A percentile compares a stretch with the other conserved stretches of the same genome.
Evolutionary conservation across 2,113 vertebrate genomes (phyloP).

Genomic region (Sinocyclocheilus anophthalmus): DNA sequence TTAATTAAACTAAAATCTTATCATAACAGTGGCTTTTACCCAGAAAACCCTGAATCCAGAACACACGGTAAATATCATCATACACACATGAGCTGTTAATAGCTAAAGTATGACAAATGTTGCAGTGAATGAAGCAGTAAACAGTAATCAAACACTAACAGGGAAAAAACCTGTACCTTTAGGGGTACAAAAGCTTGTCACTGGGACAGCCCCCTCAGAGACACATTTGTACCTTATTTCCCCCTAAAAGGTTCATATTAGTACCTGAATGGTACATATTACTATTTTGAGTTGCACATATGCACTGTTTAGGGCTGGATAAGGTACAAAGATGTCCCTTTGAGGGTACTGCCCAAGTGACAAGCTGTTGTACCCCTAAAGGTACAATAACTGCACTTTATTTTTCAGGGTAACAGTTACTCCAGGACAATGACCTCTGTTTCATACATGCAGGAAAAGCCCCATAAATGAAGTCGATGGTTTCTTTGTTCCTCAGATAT

Average conservation of each 20-base stretch:
- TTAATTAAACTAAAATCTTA: background rate
- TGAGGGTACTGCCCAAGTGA: background rate
- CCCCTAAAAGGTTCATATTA: background rate
- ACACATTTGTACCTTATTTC: background rate
- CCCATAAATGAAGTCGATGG: no score
- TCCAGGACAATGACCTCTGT: no score
- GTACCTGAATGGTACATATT: background rate
- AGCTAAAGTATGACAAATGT: background rate
- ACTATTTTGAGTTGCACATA: background rate
- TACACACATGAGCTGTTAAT: background rate
- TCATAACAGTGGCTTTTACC: background rate
- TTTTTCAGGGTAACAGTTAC: background rate
- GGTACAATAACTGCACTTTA: background rate
- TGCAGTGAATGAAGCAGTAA: no score
- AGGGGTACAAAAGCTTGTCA: background rate
- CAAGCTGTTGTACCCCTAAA: background rate
- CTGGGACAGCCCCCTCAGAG: background rate
- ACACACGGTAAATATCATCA: background rate
- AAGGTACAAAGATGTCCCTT: background rate
- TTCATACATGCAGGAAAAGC: background rate
- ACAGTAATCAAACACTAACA: no score
- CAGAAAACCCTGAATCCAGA: background rate
- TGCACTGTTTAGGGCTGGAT: background rate
- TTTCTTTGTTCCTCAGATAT: no score
- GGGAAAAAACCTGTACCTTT: background rate